Evolutionary conservation across 2,797 vertebrate species (phyloP), one percentile per base, ranked within the genome.

Genomic region (Siniperca undulata): DNA sequence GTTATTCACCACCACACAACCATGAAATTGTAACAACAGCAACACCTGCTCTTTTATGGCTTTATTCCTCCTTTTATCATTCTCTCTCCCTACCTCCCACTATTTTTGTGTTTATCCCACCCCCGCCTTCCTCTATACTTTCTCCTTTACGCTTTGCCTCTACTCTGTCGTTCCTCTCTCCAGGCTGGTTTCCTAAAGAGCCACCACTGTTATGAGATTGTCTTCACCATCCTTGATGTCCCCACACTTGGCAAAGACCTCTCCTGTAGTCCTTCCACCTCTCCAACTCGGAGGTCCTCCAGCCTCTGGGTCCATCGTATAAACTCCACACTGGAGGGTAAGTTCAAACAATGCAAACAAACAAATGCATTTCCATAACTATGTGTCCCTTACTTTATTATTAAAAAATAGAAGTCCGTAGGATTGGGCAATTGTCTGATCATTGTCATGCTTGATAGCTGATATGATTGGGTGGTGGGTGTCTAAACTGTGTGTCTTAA

Each of bases 121-220:
- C 36, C 36, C 36, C 5, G 3, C 36, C 36, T 7, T 44, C 9
- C 3, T 44, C 8, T 11, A 6, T 10, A 67, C 4, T 9, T 42
- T 59, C 42, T 27, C 12, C 12, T 24, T 40, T 20, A 74, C 4
- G 70, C 20, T 70, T 10, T 84, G 22, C 13, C 36, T 20, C 17
- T 42, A 0, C 13, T 2, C 48, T 27, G 3, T 68, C 3, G 0
- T n/a, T 62, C 13, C 22, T 58, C 62, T 77, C 1, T 56, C 24
- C 83, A 98, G 97, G 97, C 96, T 3, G 97, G 97, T 22, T 98
- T 98, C 87, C 92, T 98, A 91, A 97, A 96, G 95, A 96, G 97
- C 86, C 92, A 96, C 34, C 97, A 97, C 93, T 96, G 95, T 85
- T 98, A 98, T 13, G 97, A 98, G 93, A 96, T 98, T 19, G 81